A percentile compares a stretch with the other conserved stretches of the same genome.
phyloP scores from a whole-genome alignment of 2,113 vertebrate species.

The Mesoclemmys tuberculata region DNA sequence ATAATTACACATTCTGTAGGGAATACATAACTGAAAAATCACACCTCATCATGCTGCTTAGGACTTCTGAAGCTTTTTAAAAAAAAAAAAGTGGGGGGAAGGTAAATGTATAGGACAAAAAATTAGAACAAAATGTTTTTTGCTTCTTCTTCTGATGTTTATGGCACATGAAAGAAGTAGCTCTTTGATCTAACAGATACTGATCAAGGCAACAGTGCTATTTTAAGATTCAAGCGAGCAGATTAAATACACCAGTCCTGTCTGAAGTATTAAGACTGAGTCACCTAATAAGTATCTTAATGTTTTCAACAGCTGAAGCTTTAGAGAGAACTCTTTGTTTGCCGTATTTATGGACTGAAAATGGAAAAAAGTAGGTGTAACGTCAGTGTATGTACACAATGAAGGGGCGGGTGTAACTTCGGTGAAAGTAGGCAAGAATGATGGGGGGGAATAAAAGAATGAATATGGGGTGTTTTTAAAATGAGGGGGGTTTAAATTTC shows the following conservation, averaged over 20 bases:
- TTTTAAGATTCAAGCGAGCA: background rate
- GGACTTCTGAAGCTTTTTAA: background rate
- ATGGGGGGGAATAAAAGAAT: background rate
- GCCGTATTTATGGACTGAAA: constrained; percentile 9
- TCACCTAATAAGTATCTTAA: background rate
- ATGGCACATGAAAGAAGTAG: background rate
- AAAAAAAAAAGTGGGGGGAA: no score
- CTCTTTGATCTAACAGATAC: background rate
- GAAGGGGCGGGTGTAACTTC: background rate
- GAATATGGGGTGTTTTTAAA: background rate
- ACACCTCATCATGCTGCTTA: background rate
- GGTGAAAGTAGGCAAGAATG: background rate
- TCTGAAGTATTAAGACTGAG: constrained; percentile 1
- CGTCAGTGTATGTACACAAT: background rate
- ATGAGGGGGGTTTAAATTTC: background rate
- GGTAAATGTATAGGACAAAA: background rate
- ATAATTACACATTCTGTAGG: background rate
- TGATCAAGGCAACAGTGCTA: background rate
- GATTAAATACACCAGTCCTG: background rate
- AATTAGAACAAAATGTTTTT: background rate
- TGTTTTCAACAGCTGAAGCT: background rate
- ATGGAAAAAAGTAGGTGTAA: background rate
- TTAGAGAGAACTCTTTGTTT: background rate
- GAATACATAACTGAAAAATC: background rate
- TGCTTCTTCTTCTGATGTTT: background rate